Evolutionary conservation across 1,140 invertebrate species (phyloP).

Genomic region (Drosophila bifasciata): DNA sequence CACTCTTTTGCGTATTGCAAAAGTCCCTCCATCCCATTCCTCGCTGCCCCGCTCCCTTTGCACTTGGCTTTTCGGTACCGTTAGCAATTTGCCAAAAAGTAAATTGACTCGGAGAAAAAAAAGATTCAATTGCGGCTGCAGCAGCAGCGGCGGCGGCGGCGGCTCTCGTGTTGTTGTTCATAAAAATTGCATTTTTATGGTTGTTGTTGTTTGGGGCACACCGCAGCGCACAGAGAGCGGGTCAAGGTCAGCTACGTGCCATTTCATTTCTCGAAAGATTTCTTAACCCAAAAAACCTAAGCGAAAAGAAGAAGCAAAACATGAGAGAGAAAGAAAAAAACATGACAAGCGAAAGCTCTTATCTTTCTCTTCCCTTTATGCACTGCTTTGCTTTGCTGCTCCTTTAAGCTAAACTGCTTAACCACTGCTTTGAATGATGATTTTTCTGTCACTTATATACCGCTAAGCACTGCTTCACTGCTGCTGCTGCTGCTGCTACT

Average conservation of each 20-base stretch:
- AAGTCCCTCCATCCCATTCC: conserved; percentile 38
- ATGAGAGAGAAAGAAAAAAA: conserved; percentile 28
- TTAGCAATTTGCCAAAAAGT: conserved; percentile 75
- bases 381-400: background rate
- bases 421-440: no score
- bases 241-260: conserved; percentile 80
- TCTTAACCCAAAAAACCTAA: conserved; percentile 33
- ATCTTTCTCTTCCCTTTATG: conserved; percentile 6
- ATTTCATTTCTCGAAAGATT: conserved; percentile 65
- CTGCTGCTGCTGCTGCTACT: no score
- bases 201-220: no score
- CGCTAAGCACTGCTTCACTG: no score
- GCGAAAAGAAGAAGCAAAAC: conserved; percentile 19
- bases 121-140: conserved; percentile 50
- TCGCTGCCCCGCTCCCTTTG: conserved; percentile 3
- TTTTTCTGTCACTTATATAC: no score
- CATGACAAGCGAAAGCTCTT: conserved; percentile 56
- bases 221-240: conserved; percentile 36
- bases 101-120: conserved; percentile 55
- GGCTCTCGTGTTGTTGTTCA: conserved; percentile 12
- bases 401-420: background rate
- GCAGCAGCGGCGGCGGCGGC: background rate
- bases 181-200: conserved; percentile 78
- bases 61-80: conserved; percentile 48
- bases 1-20: conserved; percentile 45